Conservation (phyloP, 2,797 vertebrate genomes). For the Synaphobranchus kaupii region DNA sequence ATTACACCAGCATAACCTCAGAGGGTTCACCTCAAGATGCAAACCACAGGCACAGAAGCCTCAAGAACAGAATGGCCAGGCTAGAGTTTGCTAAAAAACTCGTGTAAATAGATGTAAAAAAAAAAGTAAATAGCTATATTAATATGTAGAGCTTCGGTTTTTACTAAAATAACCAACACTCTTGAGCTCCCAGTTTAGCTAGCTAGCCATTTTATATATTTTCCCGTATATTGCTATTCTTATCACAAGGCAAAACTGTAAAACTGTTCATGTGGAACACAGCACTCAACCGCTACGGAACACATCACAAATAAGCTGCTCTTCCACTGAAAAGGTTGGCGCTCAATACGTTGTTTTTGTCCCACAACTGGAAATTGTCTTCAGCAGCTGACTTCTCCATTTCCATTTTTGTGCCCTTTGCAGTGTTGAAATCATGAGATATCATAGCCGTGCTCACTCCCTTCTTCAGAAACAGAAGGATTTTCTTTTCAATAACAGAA, state of each 20-base stretch:
- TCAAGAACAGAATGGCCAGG: too few relatives aligned
- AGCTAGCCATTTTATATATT: too few relatives aligned
- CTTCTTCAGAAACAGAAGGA: conserved; percentile 34
- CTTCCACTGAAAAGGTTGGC: not conserved
- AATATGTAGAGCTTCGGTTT: not conserved
- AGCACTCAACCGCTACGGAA: not conserved
- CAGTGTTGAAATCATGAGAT: not conserved
- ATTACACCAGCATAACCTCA: too few relatives aligned
- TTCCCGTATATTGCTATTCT: too few relatives aligned
- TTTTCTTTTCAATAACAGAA: conserved; percentile 21
- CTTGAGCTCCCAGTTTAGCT: not conserved
- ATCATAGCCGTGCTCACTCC: conserved; percentile 8
- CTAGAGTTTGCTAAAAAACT: too few relatives aligned
- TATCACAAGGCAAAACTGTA: too few relatives aligned
- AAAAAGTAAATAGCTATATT: not conserved
- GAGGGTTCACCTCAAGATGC: too few relatives aligned
- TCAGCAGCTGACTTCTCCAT: not conserved
- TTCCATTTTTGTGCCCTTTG: not conserved
- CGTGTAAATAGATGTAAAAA: too few relatives aligned
- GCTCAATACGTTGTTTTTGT: not conserved
- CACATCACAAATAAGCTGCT: not conserved
- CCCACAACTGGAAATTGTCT: not conserved
- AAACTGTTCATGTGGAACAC: too few relatives aligned
- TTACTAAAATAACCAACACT: not conserved
- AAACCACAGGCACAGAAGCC: too few relatives aligned